These are phyloP conservation scores for Drosophila saltans DNA, from an alignment of 1,140 invertebrate species.

Conservation along the genomic window DNA sequence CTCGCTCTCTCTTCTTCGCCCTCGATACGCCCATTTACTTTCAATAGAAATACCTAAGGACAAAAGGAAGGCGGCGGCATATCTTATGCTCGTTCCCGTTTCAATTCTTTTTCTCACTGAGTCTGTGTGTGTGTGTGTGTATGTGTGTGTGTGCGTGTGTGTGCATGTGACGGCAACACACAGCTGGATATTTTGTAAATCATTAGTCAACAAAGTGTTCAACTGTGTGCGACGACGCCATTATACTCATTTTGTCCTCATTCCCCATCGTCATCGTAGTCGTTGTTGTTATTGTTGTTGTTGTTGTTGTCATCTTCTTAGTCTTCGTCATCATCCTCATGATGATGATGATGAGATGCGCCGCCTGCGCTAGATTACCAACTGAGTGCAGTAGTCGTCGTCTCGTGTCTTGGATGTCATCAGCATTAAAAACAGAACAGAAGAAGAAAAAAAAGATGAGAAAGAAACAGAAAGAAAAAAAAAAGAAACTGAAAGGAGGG, in stretches of 20 bases:
- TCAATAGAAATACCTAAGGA: constrained; percentile 18
- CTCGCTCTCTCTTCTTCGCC: neutral
- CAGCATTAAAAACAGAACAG: constrained; percentile 9
- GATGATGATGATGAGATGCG: constrained; percentile 11
- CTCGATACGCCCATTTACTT: neutral
- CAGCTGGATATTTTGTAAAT: constrained; percentile 66
- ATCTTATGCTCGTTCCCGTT: constrained; percentile 4
- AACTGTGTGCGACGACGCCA: constrained; percentile 31
- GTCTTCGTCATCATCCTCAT: constrained; percentile 23
- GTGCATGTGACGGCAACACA: constrained; percentile 43
- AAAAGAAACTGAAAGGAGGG: neutral
- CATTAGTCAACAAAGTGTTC: constrained; percentile 43
- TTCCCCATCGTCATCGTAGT: constrained; percentile 4
- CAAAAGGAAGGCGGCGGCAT: neutral
- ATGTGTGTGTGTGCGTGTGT: neutral
- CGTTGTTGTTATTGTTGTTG: neutral
- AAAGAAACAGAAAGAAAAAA: neutral
- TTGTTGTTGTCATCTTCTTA: constrained; percentile 8
- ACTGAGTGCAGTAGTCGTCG: constrained; percentile 8
- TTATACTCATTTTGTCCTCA: constrained; percentile 47
- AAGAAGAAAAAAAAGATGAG: neutral
- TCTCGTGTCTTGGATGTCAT: constrained; percentile 12
- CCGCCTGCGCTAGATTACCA: constrained; percentile 17
- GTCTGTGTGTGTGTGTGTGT: neutral
- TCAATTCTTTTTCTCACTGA: neutral